phyloP scores from a whole-genome alignment of 2,797 vertebrate genomes.

The Bryconaethiops microstoma region DNA sequence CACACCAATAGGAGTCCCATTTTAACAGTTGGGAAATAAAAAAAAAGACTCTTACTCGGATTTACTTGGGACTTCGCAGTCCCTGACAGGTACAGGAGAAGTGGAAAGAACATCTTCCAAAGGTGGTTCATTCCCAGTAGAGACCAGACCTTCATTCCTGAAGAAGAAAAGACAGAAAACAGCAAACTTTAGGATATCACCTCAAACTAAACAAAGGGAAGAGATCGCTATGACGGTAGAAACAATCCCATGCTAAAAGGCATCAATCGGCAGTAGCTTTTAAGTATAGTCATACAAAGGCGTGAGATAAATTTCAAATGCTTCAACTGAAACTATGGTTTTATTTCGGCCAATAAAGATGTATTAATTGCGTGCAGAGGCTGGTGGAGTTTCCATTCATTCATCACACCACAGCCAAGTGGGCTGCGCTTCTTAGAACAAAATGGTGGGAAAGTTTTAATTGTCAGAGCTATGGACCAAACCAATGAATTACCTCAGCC shows the following conservation, averaged over 20 bases:
- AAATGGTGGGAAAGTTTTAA: slow-evolving; percentile 33
- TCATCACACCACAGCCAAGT: slow-evolving; percentile 55
- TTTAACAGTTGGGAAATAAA: background rate
- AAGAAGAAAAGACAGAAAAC: slow-evolving; percentile 19
- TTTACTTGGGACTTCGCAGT: slow-evolving; percentile 77
- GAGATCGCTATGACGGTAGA: background rate
- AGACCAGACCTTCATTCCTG: slow-evolving; percentile 57
- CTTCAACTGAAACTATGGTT: slow-evolving; percentile 64
- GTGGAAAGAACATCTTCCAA: slow-evolving; percentile 69
- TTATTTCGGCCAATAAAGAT: slow-evolving; percentile 71
- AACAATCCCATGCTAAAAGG: background rate
- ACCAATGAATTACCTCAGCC: slow-evolving; percentile 22
- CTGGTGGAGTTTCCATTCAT: slow-evolving; percentile 69
- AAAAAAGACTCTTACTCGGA: slow-evolving; percentile 70
- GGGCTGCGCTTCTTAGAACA: slow-evolving; percentile 55
- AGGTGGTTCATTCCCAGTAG: slow-evolving; percentile 75
- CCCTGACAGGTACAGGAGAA: slow-evolving; percentile 72
- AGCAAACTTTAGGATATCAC: background rate
- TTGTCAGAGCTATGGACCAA: slow-evolving; percentile 9
- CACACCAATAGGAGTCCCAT: too few relatives aligned
- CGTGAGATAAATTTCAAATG: slow-evolving; percentile 56
- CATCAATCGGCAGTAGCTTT: background rate
- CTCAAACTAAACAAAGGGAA: slow-evolving; percentile 11
- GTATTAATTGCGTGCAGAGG: slow-evolving; percentile 64
- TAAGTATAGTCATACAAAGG: slow-evolving; percentile 55